A percentile compares a stretch with the other conserved stretches of the same genome.
These are phyloP conservation scores for Odocoileus hemionus DNA, from an alignment of 2,113 vertebrate species.

Conservation along the genomic window DNA sequence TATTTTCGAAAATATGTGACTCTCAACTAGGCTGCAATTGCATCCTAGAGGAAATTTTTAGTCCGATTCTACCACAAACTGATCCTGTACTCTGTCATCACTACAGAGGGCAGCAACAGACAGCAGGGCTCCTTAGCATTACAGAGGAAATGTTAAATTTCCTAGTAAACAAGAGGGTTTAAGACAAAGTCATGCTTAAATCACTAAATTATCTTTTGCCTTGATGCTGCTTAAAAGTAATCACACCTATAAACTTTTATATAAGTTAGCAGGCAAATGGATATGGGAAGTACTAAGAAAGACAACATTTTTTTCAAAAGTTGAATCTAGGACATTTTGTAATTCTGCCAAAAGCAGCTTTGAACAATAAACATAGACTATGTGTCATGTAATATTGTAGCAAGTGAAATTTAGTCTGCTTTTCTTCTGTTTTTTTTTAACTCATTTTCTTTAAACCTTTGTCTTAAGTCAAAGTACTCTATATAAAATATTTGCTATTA, in stretches of 20 bases:
- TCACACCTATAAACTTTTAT: background rate
- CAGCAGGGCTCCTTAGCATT: slow-evolving; percentile 76
- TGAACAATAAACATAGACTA: background rate
- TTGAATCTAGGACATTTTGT: background rate
- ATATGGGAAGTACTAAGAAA: background rate
- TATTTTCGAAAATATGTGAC: background rate
- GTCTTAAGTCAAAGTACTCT: background rate
- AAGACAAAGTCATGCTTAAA: slow-evolving; percentile 60
- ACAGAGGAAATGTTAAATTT: slow-evolving; percentile 58
- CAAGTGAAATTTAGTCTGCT: fast-evolving
- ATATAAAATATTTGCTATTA: background rate
- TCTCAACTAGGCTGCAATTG: background rate
- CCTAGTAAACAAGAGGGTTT: slow-evolving; percentile 72
- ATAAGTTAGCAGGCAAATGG: background rate
- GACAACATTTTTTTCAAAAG: background rate
- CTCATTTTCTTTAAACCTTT: background rate
- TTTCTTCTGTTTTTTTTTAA: background rate
- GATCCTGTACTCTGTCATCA: slow-evolving; percentile 79
- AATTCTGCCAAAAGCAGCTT: background rate
- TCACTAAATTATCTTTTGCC: slow-evolving; percentile 29
- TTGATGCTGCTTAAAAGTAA: background rate
- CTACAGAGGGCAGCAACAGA: slow-evolving; percentile 87
- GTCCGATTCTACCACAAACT: slow-evolving; percentile 19
- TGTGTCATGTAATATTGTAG: fast-evolving
- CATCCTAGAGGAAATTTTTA: background rate